A percentile compares a stretch with the other conserved stretches of the same genome.
These are phyloP conservation scores for Saimiri boliviensis DNA, from an alignment of 2,113 vertebrate genomes.

Conservation along the genomic window DNA sequence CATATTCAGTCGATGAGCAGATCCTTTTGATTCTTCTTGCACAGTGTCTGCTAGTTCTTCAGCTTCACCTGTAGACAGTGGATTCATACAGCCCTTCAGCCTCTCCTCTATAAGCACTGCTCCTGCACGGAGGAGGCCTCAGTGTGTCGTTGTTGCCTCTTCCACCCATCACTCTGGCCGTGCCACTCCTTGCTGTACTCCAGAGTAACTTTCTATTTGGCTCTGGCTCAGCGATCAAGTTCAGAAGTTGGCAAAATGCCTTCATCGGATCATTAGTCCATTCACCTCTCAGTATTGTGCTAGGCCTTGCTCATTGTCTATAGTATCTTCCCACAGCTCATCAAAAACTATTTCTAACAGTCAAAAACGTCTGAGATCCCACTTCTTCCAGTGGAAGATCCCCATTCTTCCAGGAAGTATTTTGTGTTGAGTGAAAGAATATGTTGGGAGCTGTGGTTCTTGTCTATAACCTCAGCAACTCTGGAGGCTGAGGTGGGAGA, in stretches of 20 bases:
- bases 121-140: background rate
- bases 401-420: background rate
- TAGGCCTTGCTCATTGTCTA: background rate
- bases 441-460: no score
- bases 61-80: background rate
- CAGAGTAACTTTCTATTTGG: background rate
- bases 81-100: background rate
- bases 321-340: background rate
- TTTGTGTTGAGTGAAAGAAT: conserved; percentile 3
- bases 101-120: background rate
- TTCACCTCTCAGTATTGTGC: background rate
- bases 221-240: background rate
- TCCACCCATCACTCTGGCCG: background rate
- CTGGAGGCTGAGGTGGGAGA: no score
- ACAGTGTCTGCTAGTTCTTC: background rate
- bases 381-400: background rate
- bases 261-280: conserved; percentile 23
- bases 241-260: conserved; percentile 3
- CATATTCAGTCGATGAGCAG: background rate
- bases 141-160: background rate
- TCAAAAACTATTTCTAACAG: background rate
- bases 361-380: background rate
- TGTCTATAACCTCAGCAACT: no score
- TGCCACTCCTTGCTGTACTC: background rate
- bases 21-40: background rate